Conservation (phyloP, 2,113 vertebrate species). For the Casuarius casuarius region DNA sequence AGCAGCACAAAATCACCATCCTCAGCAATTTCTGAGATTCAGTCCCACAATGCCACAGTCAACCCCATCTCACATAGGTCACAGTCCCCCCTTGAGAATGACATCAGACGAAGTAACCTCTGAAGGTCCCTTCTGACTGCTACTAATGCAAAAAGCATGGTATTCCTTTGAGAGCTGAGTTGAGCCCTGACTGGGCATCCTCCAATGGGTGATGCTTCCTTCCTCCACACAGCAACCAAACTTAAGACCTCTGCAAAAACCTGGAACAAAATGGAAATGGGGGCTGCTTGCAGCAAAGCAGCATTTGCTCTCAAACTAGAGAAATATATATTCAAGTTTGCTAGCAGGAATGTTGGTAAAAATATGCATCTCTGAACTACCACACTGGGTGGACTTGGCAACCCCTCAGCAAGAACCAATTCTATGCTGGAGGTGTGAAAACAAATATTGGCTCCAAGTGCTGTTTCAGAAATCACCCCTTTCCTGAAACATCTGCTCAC, state of each 20-base stretch:
- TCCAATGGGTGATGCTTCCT: neutral
- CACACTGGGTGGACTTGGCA: neutral
- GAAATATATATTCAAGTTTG: slow-evolving; percentile 65
- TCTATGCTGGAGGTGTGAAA: neutral
- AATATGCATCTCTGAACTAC: slow-evolving; percentile 12
- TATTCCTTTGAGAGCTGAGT: neutral
- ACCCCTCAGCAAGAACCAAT: neutral
- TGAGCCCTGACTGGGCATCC: neutral
- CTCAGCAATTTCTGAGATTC: neutral
- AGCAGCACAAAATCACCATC: neutral
- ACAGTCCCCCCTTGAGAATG: neutral
- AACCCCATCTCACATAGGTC: neutral
- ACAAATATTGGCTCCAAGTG: neutral
- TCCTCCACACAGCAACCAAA: slow-evolving; percentile 15
- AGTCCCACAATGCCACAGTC: neutral
- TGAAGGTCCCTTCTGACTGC: neutral
- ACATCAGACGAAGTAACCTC: neutral
- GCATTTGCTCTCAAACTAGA: slow-evolving; percentile 59
- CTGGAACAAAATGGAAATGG: neutral
- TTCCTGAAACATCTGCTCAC: neutral
- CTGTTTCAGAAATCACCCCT: neutral
- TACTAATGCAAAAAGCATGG: neutral
- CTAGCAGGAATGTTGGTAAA: slow-evolving; percentile 80
- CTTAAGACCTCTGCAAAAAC: neutral
- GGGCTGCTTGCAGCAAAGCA: slow-evolving; percentile 41